Evolutionary conservation across 30 jellyfish, hydroid and myxozoan species (phyloP).

Genomic region (Sanderia malayensis): DNA sequence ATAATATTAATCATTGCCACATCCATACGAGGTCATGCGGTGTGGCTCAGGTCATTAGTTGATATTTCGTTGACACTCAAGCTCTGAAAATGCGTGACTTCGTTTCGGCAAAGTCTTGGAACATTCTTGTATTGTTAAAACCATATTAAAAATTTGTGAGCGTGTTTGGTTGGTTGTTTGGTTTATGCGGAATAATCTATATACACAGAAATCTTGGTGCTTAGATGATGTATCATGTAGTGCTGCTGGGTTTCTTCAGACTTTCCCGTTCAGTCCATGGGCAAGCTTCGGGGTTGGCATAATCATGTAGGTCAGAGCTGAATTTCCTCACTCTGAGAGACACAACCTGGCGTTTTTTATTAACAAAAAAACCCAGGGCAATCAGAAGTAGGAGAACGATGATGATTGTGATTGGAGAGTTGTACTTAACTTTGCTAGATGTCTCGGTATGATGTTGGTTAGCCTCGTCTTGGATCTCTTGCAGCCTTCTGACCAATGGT

Average conservation of each 20-base stretch:
- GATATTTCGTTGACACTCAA: too few relatives aligned
- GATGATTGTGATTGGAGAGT: neutral
- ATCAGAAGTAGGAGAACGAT: neutral
- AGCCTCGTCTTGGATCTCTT: constrained; percentile 8
- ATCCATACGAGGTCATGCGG: too few relatives aligned
- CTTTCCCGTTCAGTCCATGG: constrained; percentile 2
- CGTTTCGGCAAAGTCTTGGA: too few relatives aligned
- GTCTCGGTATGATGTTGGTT: neutral
- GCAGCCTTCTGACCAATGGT: constrained; percentile 26
- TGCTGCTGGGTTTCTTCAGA: neutral
- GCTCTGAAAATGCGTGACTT: too few relatives aligned
- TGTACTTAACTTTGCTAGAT: neutral
- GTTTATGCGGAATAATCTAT: too few relatives aligned
- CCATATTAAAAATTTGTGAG: too few relatives aligned
- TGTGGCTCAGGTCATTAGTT: too few relatives aligned
- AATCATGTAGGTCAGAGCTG: neutral
- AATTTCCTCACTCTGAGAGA: neutral
- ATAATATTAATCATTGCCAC: too few relatives aligned
- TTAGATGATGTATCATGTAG: neutral
- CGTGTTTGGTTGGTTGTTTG: too few relatives aligned
- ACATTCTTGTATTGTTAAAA: too few relatives aligned
- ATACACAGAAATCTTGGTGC: too few relatives aligned
- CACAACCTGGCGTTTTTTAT: neutral
- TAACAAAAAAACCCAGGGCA: neutral
- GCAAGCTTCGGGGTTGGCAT: neutral